phyloP scores from a whole-genome alignment of 1,140 invertebrate genomes.

The Tetragnatha versicolor region DNA sequence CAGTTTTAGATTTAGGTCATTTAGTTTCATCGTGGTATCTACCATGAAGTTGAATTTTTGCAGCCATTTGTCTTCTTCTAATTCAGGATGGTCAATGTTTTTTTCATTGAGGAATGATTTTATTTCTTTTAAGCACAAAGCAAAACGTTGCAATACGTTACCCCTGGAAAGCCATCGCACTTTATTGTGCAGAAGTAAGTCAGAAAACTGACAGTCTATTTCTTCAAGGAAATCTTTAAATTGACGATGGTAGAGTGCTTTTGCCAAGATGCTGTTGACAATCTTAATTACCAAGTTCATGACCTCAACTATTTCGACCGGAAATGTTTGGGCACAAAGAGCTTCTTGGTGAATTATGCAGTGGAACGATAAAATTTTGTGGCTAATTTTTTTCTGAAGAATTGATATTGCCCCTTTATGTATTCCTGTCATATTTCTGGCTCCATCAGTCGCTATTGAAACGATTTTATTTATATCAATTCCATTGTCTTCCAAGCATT shows the following conservation, averaged over 20 bases:
- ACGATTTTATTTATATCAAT: not conserved
- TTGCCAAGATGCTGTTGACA: constrained; percentile 6
- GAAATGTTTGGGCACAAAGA: constrained; percentile 36
- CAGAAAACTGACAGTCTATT: constrained; percentile 59
- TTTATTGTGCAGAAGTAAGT: not conserved
- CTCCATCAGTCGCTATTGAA: too few relatives aligned
- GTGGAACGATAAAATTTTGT: constrained; percentile 17
- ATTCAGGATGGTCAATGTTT: constrained; percentile 31
- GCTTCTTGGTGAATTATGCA: too few relatives aligned
- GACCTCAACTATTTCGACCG: constrained; percentile 18
- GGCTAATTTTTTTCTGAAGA: not conserved
- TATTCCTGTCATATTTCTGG: too few relatives aligned
- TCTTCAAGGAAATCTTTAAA: constrained; percentile 10
- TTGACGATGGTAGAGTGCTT: constrained; percentile 56
- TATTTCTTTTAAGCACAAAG: constrained; percentile 58
- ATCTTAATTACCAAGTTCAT: constrained; percentile 42
- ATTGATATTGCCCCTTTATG: not conserved
- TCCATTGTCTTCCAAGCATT: not conserved
- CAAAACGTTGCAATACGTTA: constrained; percentile 58
- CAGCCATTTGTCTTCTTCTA: not conserved
- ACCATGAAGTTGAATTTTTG: not conserved
- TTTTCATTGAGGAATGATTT: constrained; percentile 55
- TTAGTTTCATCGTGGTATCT: constrained; percentile 21
- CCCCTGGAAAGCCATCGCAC: constrained; percentile 58
- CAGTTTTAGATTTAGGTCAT: not conserved